Conservation (phyloP, 2,888 invertebrate genomes). For the Clostera curtula region DNA sequence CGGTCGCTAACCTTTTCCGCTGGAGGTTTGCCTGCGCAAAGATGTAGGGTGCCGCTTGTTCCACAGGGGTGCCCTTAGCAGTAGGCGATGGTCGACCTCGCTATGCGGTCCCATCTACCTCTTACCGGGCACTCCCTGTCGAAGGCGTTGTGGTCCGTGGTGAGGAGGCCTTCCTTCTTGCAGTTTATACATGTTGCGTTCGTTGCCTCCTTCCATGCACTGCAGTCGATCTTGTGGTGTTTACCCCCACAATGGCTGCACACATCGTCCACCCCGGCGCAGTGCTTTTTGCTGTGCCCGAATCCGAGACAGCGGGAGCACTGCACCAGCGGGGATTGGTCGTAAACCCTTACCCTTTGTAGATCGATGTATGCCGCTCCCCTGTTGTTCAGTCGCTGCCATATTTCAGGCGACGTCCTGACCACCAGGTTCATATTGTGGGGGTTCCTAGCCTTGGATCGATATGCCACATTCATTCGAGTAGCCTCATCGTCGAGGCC, state of each 20-base stretch:
- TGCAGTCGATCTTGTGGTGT: constrained; percentile 8
- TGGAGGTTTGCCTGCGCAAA: too few relatives aligned
- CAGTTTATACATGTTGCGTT: not conserved
- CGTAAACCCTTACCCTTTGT: constrained; percentile 4
- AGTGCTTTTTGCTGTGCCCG: constrained; percentile 11
- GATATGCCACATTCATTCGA: not conserved
- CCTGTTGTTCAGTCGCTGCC: not conserved
- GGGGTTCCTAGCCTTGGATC: not conserved
- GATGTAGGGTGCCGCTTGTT: too few relatives aligned
- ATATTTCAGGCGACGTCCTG: not conserved
- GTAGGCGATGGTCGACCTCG: not conserved
- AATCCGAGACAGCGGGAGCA: constrained; percentile 16
- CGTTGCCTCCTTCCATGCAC: not conserved
- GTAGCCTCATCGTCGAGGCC: not conserved
- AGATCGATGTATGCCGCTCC: constrained; percentile 4
- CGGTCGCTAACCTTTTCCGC: too few relatives aligned
- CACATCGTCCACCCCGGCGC: constrained; percentile 6
- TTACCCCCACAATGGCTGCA: constrained; percentile 18
- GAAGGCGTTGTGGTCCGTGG: constrained; percentile 2
- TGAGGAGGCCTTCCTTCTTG: not conserved
- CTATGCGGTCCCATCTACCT: not conserved
- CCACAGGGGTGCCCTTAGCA: too few relatives aligned
- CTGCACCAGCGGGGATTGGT: constrained; percentile 14
- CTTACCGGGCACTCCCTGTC: constrained; percentile 1
- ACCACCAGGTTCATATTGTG: not conserved